A percentile compares a stretch with the other conserved stretches of the same genome.
These are phyloP conservation scores for Orchestes rusci DNA, from an alignment of 2,888 invertebrate species.

Conservation along the genomic window DNA sequence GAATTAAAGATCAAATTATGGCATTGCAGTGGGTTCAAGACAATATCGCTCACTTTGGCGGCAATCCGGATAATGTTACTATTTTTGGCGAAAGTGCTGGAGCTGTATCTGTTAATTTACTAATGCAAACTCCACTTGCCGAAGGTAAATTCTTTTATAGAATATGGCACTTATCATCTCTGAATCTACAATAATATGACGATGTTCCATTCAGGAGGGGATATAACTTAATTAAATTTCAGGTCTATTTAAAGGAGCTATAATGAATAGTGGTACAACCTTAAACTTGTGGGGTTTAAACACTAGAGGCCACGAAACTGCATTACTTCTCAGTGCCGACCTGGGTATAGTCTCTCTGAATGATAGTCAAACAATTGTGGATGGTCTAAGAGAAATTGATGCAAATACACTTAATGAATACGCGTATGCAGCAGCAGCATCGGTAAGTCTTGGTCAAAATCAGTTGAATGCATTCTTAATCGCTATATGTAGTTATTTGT, in stretches of 20 bases:
- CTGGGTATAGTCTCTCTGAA: background rate
- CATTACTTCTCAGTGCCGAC: background rate
- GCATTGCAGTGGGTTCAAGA: constrained; percentile 8
- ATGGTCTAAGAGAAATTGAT: background rate
- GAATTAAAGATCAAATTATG: constrained; percentile 7
- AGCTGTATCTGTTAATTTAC: constrained; percentile 4
- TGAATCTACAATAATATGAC: background rate
- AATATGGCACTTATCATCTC: constrained; percentile 9
- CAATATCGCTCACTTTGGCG: constrained; percentile 6
- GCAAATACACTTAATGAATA: background rate
- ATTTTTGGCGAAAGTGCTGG: constrained; percentile 7
- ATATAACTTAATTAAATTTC: no score
- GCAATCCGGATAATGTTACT: constrained; percentile 5
- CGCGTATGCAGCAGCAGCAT: no score
- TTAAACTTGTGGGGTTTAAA: constrained; percentile 11
- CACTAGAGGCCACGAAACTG: constrained; percentile 1
- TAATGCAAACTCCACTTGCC: constrained; percentile 1
- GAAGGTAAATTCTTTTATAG: no score
- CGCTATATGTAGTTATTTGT: constrained; percentile 9
- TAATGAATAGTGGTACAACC: constrained; percentile 10
- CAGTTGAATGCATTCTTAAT: no score
- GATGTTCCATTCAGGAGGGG: no score
- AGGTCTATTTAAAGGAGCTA: constrained; percentile 21
- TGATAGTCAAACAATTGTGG: background rate
- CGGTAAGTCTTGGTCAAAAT: no score